These are phyloP conservation scores for Drosophila paucipuncta DNA, from an alignment of 2,888 invertebrate genomes.

Conservation along the genomic window DNA sequence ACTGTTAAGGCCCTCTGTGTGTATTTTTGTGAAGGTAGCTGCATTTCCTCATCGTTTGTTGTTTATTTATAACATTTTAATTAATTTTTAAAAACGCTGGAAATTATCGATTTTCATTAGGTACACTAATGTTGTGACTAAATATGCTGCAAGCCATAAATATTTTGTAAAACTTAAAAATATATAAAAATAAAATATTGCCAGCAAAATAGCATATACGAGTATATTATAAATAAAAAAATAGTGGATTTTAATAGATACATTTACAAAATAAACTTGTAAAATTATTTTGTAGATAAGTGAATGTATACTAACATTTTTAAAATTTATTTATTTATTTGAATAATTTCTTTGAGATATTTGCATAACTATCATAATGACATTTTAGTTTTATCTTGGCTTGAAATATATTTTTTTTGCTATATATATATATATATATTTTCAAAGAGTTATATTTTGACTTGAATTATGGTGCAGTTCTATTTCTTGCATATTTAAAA, in stretches of 20 bases:
- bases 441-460: too few relatives aligned
- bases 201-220: background rate
- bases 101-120: background rate
- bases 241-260: background rate
- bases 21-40: constrained; percentile 1
- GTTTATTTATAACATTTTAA: constrained; percentile 64
- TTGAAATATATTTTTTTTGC: background rate
- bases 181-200: too few relatives aligned
- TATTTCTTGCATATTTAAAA: background rate
- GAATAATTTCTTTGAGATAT: background rate
- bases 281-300: background rate
- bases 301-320: background rate
- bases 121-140: background rate
- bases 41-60: constrained; percentile 17
- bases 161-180: too few relatives aligned
- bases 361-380: background rate
- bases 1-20: constrained; percentile 8
- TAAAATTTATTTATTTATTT: background rate
- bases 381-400: background rate
- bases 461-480: background rate
- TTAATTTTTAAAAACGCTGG: constrained; percentile 38
- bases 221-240: background rate
- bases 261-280: background rate
- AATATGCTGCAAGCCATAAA: background rate
- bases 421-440: too few relatives aligned